These are phyloP conservation scores for Apis cerana DNA, from an alignment of 1,140 invertebrate genomes.

Conservation along the genomic window DNA sequence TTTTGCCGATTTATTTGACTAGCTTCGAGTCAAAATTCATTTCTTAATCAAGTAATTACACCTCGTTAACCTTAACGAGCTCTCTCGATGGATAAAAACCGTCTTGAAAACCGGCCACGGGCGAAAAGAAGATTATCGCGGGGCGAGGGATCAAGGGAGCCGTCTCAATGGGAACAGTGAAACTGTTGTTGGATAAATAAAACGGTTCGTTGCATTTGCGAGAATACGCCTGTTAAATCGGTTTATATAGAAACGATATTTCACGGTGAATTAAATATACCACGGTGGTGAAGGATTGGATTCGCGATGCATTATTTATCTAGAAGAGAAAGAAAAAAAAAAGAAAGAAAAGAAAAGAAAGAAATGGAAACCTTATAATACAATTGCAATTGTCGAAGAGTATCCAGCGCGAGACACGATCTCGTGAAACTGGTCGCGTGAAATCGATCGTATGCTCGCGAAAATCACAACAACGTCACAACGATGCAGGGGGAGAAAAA, in stretches of 20 bases:
- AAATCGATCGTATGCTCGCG: background rate
- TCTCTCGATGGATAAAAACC: background rate
- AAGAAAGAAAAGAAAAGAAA: no score
- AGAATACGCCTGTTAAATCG: background rate
- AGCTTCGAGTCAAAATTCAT: background rate
- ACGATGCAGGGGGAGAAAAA: no score
- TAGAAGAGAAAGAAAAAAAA: no score
- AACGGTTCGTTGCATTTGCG: slow-evolving; percentile 5
- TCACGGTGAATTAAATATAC: background rate
- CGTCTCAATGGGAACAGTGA: slow-evolving; percentile 13
- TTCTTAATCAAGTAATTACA: background rate
- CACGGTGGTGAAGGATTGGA: background rate
- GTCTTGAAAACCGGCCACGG: background rate
- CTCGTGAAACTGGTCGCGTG: no score
- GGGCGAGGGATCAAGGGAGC: background rate
- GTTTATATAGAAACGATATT: background rate
- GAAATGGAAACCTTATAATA: background rate
- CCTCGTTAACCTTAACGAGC: slow-evolving; percentile 12
- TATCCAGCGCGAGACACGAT: background rate
- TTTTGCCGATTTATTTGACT: background rate
- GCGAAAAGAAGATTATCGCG: background rate
- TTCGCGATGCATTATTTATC: no score
- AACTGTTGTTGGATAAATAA: slow-evolving; percentile 12
- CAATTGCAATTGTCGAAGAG: background rate
- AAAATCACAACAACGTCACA: background rate